Conservation (phyloP, 2,888 invertebrate genomes). For the Diarsia dahlii region DNA sequence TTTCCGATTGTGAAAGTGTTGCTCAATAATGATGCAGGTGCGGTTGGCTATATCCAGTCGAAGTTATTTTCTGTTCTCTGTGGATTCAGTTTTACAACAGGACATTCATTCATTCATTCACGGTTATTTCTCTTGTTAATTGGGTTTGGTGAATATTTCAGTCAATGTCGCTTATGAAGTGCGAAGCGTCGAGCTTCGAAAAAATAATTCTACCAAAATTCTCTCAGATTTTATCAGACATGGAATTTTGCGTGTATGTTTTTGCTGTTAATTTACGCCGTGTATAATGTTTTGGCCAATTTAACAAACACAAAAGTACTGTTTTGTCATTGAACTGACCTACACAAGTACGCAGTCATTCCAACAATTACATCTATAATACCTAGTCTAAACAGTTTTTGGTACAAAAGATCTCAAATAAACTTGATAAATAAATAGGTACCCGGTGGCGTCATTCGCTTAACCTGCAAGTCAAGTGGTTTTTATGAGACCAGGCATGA, state of each 20-base stretch:
- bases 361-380: constrained; percentile 23
- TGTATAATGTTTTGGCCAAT: constrained; percentile 3
- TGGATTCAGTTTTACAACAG: constrained; percentile 14
- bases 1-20: constrained; percentile 49
- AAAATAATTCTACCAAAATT: neutral
- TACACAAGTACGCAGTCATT: constrained; percentile 36
- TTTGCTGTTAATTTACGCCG: neutral
- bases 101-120: neutral
- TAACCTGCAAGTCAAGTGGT: constrained; percentile 46
- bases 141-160: neutral
- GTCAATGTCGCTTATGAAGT: neutral
- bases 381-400: constrained; percentile 36
- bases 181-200: neutral
- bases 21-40: constrained; percentile 44
- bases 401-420: constrained; percentile 8
- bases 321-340: constrained; percentile 56
- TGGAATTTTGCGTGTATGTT: neutral
- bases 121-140: neutral
- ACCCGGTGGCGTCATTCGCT: constrained; percentile 39
- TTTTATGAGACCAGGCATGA: constrained; percentile 23
- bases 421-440: constrained; percentile 24
- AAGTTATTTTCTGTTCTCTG: constrained; percentile 19
- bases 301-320: constrained; percentile 12
- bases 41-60: constrained; percentile 37
- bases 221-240: neutral